phyloP scores from a whole-genome alignment of 2,797 vertebrate species.

The Pterois miles region DNA sequence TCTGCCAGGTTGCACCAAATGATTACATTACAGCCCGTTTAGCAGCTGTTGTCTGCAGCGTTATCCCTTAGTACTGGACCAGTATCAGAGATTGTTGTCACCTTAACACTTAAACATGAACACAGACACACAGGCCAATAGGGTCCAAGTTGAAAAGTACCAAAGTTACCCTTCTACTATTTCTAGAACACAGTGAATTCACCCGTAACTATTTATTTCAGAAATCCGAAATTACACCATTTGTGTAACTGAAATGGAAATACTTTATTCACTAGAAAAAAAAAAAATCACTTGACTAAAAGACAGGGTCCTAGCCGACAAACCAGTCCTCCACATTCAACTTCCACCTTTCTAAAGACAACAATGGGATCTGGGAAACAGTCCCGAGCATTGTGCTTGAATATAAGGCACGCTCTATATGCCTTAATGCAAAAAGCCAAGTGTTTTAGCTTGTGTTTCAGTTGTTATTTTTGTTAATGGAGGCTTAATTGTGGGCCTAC shows the following conservation, averaged over 20 bases:
- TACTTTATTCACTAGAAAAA: not conserved
- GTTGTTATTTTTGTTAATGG: not conserved
- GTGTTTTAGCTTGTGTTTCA: not conserved
- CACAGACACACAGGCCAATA: no score
- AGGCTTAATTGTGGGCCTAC: not conserved
- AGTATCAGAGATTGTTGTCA: no score
- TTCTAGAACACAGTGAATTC: not conserved
- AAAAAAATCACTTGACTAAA: not conserved
- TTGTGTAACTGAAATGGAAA: not conserved
- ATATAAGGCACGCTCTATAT: no score
- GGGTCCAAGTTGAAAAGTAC: no score
- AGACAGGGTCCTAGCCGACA: not conserved
- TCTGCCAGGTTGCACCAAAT: no score
- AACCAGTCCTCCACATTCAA: not conserved
- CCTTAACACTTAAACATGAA: no score
- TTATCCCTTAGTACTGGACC: no score
- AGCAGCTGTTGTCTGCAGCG: no score
- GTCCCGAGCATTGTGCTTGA: conserved; percentile 15
- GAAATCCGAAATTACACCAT: not conserved
- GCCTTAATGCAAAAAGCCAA: conserved; percentile 28
- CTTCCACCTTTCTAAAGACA: not conserved
- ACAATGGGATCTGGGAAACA: not conserved
- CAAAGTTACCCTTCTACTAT: no score
- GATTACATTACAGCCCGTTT: no score
- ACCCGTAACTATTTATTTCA: not conserved